Evolutionary conservation across 2,113 vertebrate genomes (phyloP).

Genomic region (Cacatua alba): DNA sequence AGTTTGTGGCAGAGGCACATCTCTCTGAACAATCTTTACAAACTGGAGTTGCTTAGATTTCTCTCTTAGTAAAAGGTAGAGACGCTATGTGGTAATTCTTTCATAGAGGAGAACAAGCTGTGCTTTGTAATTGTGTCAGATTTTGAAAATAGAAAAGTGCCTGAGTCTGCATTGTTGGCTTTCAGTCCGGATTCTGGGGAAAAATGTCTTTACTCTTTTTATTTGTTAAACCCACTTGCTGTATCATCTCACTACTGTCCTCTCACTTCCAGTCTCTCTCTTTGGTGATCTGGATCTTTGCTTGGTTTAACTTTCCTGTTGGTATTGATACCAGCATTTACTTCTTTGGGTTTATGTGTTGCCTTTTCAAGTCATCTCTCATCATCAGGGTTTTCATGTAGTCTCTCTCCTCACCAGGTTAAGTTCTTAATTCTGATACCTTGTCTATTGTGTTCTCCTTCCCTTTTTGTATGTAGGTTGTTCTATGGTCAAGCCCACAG

Average conservation of each 20-base stretch:
- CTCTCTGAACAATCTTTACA: background rate
- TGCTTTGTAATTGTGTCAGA: background rate
- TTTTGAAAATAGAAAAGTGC: background rate
- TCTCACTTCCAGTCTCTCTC: background rate
- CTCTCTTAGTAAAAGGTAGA: background rate
- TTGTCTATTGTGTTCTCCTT: background rate
- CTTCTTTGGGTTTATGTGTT: background rate
- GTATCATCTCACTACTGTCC: background rate
- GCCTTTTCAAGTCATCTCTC: background rate
- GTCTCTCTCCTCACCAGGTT: background rate
- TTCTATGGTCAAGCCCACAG: background rate
- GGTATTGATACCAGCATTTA: background rate
- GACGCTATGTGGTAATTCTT: background rate
- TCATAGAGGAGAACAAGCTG: background rate
- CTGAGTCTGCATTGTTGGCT: background rate
- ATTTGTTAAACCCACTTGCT: background rate
- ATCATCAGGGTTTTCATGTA: background rate
- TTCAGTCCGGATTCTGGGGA: background rate
- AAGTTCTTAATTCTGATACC: background rate
- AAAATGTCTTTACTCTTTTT: background rate
- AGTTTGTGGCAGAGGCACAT: fast-evolving
- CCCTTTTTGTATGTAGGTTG: background rate
- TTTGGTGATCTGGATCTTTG: background rate
- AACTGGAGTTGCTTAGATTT: background rate
- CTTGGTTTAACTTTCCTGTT: background rate